A percentile compares a stretch with the other conserved stretches of the same genome.
Conservation (phyloP, 30 jellyfish, hydroid and myxozoan genomes). For the Sanderia malayensis region DNA sequence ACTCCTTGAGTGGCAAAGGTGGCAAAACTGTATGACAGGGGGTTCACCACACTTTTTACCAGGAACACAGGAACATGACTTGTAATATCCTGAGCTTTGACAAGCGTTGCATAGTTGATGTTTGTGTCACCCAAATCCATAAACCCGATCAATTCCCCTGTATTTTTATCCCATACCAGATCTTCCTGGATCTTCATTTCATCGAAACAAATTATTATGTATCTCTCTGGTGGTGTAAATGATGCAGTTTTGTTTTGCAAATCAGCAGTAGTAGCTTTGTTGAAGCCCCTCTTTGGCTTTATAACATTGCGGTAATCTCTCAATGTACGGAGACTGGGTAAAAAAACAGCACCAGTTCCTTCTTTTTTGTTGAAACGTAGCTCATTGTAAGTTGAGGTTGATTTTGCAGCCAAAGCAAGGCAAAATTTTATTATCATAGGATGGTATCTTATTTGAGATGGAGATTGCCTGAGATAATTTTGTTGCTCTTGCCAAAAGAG, state of each 20-base stretch:
- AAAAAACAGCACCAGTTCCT: constrained; percentile 25
- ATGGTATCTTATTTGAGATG: constrained; percentile 31
- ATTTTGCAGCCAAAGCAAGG: constrained; percentile 53
- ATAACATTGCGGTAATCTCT: constrained; percentile 26
- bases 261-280: constrained; percentile 1
- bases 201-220: constrained; percentile 28
- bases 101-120: constrained; percentile 32
- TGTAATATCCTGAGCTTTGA: constrained; percentile 37
- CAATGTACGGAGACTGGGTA: constrained; percentile 39
- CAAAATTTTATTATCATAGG: constrained; percentile 67
- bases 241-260: constrained; percentile 12
- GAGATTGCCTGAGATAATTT: constrained; percentile 14
- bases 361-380: constrained; percentile 11
- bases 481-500: constrained; percentile 59
- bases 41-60: constrained; percentile 44
- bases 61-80: constrained; percentile 57
- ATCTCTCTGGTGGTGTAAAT: constrained; percentile 20
- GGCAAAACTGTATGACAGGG: constrained; percentile 48
- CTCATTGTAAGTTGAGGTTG: constrained; percentile 41
- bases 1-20: constrained; percentile 42
- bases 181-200: constrained; percentile 52
- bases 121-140: constrained; percentile 60
- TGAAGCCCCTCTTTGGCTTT: constrained; percentile 34
- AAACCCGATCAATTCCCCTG: constrained; percentile 64
- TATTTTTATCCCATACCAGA: constrained; percentile 57